A percentile compares a stretch with the other conserved stretches of the same genome.
These are phyloP conservation scores for Drosophila nebulosa DNA, from an alignment of 1,140 invertebrate genomes.

Conservation along the genomic window DNA sequence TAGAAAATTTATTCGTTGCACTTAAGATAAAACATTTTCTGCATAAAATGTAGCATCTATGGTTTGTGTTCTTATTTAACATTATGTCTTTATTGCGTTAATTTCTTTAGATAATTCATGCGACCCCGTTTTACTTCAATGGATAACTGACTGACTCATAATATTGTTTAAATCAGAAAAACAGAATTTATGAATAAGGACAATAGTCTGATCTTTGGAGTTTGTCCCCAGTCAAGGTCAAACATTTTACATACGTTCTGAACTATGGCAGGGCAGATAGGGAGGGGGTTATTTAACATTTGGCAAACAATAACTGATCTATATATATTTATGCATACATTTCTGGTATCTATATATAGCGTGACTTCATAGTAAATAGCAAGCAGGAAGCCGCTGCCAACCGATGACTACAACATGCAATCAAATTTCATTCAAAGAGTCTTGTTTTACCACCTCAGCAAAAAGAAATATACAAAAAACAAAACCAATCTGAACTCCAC, in stretches of 20 bases:
- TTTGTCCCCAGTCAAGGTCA: slow-evolving; percentile 22
- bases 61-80: background rate
- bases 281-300: background rate
- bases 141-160: slow-evolving; percentile 11
- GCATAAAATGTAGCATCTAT: no score
- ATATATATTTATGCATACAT: background rate
- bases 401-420: background rate
- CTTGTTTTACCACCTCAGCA: background rate
- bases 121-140: background rate
- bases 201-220: background rate
- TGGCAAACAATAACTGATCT: background rate
- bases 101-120: background rate
- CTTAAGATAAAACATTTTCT: no score
- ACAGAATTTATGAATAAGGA: background rate
- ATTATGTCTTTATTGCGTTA: no score
- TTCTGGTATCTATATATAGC: background rate
- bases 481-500: slow-evolving; percentile 7
- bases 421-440: background rate
- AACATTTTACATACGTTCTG: background rate
- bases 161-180: background rate
- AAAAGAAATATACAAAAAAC: background rate
- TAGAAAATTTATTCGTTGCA: no score
- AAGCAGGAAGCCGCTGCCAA: background rate
- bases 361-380: background rate
- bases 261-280: background rate